Conservation (phyloP, 2,888 invertebrate genomes). For the Synanthedon myopaeformis region DNA sequence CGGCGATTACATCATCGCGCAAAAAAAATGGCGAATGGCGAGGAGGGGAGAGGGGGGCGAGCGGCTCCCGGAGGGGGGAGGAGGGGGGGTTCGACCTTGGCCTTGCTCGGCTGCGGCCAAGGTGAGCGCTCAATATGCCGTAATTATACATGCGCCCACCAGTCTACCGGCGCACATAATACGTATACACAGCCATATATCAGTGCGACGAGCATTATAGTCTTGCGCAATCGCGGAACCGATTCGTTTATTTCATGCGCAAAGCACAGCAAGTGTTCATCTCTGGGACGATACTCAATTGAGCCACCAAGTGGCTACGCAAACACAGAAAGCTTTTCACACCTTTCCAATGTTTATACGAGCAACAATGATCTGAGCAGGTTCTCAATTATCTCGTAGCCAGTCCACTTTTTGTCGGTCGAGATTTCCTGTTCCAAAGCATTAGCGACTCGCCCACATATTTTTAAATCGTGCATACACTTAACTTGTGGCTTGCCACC, state of each 20-base stretch:
- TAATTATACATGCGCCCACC: slow-evolving; percentile 63
- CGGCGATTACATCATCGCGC: slow-evolving; percentile 64
- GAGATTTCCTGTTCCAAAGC: neutral
- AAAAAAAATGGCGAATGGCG: slow-evolving; percentile 54
- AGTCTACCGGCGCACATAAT: slow-evolving; percentile 44
- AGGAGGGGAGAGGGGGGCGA: slow-evolving; percentile 13
- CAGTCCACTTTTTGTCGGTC: neutral
- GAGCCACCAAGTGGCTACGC: slow-evolving; percentile 17
- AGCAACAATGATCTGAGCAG: slow-evolving; percentile 19
- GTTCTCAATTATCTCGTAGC: slow-evolving; percentile 12
- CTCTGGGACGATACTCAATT: slow-evolving; percentile 9
- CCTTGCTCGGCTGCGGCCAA: slow-evolving; percentile 64
- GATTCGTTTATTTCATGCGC: neutral
- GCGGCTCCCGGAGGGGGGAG: slow-evolving; percentile 12
- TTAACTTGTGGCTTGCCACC: too few species aligned
- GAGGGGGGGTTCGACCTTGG: slow-evolving; percentile 42
- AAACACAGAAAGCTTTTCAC: slow-evolving; percentile 27
- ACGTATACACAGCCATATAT: slow-evolving; percentile 9
- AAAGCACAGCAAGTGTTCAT: neutral
- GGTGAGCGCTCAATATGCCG: slow-evolving; percentile 52
- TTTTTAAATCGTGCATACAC: neutral
- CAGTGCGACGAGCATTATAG: neutral
- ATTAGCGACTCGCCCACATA: neutral
- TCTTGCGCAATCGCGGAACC: neutral
- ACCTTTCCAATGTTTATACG: slow-evolving; percentile 25